A percentile compares a stretch with the other conserved stretches of the same genome.
These are phyloP conservation scores for Eudemis profundana DNA, from an alignment of 2,888 invertebrate species.

Conservation along the genomic window DNA sequence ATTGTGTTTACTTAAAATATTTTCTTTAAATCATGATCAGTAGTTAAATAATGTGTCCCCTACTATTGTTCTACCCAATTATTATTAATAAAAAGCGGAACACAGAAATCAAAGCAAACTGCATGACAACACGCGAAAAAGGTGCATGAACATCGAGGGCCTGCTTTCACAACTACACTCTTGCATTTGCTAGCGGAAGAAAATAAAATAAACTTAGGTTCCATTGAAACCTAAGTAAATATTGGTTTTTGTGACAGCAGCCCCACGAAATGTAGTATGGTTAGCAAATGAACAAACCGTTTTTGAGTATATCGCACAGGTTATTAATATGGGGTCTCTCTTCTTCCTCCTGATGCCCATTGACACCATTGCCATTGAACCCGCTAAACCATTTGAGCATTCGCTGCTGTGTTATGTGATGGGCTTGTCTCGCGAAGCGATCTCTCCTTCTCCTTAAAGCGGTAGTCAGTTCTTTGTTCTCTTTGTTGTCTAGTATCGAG, in stretches of 20 bases:
- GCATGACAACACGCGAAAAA: conserved; percentile 32
- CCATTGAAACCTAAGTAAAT: not conserved
- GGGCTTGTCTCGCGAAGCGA: conserved; percentile 93
- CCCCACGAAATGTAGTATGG: conserved; percentile 48
- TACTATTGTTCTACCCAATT: no score
- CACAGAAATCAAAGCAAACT: conserved; percentile 45
- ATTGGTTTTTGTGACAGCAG: not conserved
- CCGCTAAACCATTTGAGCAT: conserved; percentile 67
- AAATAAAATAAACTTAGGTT: not conserved
- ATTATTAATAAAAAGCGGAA: conserved; percentile 4
- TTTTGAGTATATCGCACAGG: conserved; percentile 70
- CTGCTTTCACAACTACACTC: not conserved
- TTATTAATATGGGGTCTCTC: conserved; percentile 48
- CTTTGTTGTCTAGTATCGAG: conserved; percentile 69
- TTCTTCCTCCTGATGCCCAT: conserved; percentile 64
- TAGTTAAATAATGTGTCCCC: no score
- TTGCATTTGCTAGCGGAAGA: no score
- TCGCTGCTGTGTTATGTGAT: conserved; percentile 93
- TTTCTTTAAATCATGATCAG: no score
- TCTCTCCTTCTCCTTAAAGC: conserved; percentile 92
- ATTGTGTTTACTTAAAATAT: not conserved
- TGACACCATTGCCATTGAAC: conserved; percentile 57
- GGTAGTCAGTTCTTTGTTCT: conserved; percentile 90
- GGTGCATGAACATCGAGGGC: conserved; percentile 30
- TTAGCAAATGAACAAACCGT: conserved; percentile 80